Evolutionary conservation across 2,797 vertebrate species (phyloP), one percentile per base, ranked within the genome.

Genomic region (Oreochromis grahami): DNA sequence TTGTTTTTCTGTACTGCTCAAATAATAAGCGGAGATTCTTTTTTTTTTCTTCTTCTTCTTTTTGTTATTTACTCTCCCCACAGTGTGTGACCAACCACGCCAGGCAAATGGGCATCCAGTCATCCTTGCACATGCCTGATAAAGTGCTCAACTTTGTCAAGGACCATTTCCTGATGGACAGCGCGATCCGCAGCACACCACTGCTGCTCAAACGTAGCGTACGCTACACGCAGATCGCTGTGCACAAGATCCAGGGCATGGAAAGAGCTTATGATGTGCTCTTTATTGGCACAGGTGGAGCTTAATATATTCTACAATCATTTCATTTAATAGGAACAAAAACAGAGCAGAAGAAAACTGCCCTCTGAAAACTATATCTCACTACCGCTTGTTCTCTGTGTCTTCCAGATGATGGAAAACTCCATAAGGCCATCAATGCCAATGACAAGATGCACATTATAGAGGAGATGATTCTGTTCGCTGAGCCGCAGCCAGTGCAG

Each of bases 121-220:
- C 98, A 0, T 99, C 98, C 0, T 93, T 98, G 48, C 97, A 99
- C 91, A 98, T 98, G 96, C 98, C 98, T 0, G 98, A 99, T 87
- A 97, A 98, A 38, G 98, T 99, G 87, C 96, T 99, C 65, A 98
- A 98, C 96, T 98, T 98, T 68, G 96, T 98, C 91, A 99, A 99
- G 94, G 98, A 99, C 92, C 98, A 99, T 91, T 99, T 98, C 94
- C 94, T 99, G 91, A 98, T 98, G 98, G 97, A 98, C 84, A 96
- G 96, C 8, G 96, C 97, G 0, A 97, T 98, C 83, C 97, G 97
- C 82, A 98, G 98, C 85, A 91, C 88, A 7, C 96, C 97, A 0
- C 89, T 98, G 91, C 94, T 99, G 78, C 94, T 97, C 76, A 98
- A 98, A 86, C 96, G 97, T 13, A 97, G 72, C 5, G 95, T 97